Evolutionary conservation across 2,888 invertebrate genomes (phyloP).

Genomic region (Temnothorax rugatulus): DNA sequence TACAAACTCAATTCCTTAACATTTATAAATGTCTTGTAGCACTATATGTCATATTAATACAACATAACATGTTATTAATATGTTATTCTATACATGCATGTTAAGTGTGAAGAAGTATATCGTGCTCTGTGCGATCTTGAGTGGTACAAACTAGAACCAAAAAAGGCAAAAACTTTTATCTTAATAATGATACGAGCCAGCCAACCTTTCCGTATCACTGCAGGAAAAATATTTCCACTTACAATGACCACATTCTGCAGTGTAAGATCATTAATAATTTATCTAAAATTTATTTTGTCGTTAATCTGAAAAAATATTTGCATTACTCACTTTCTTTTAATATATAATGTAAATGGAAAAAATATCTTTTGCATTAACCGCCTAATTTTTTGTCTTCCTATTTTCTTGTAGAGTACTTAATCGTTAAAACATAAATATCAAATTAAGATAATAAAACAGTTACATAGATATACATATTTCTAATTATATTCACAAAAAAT

Average conservation of each 20-base stretch:
- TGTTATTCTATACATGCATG: background rate
- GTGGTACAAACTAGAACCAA: constrained; percentile 33
- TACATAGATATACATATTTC: background rate
- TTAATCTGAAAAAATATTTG: background rate
- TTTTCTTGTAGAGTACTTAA: background rate
- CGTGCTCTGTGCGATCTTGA: constrained; percentile 29
- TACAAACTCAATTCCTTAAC: background rate
- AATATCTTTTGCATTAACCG: background rate
- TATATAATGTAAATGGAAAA: background rate
- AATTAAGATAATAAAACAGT: background rate
- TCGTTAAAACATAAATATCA: background rate
- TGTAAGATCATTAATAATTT: constrained; percentile 55
- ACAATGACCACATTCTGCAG: constrained; percentile 63
- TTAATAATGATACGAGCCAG: constrained; percentile 16
- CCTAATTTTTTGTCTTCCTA: background rate
- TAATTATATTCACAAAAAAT: background rate
- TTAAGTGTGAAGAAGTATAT: constrained; percentile 26
- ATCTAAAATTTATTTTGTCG: background rate
- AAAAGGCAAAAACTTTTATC: constrained; percentile 3
- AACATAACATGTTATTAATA: background rate
- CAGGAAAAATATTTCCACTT: constrained; percentile 67
- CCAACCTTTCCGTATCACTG: constrained; percentile 62
- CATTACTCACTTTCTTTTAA: background rate
- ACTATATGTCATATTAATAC: background rate
- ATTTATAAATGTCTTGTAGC: background rate